A percentile compares a stretch with the other conserved stretches of the same genome.
Conservation (phyloP, 2,797 vertebrate genomes). For the Pitangus sulphuratus region DNA sequence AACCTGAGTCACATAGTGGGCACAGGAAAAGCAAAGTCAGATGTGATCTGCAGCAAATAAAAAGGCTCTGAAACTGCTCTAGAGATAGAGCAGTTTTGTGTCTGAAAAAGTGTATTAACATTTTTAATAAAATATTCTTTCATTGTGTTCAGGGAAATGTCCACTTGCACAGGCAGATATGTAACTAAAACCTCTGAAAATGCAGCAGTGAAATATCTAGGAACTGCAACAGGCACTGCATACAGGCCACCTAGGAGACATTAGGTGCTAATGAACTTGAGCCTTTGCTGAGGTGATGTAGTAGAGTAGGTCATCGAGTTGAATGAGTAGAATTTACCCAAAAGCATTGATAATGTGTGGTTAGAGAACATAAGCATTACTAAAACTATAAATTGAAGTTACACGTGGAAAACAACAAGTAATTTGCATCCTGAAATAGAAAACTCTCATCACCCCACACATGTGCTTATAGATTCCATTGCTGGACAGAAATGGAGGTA, state of each 20-base stretch:
- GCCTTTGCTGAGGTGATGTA: background rate
- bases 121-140: background rate
- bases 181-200: background rate
- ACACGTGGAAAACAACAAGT: background rate
- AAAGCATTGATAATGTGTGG: background rate
- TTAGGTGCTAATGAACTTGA: background rate
- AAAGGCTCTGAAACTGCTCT: background rate
- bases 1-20: background rate
- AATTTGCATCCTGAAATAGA: background rate
- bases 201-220: background rate
- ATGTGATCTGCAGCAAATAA: background rate
- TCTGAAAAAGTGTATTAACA: background rate
- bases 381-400: background rate
- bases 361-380: background rate
- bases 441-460: background rate
- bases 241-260: background rate
- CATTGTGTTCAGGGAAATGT: background rate
- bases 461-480: background rate
- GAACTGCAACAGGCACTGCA: background rate
- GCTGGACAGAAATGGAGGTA: background rate
- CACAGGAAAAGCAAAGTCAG: background rate
- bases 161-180: background rate
- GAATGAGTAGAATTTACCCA: background rate
- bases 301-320: background rate
- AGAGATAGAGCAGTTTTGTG: background rate